Base-by-base conservation (phyloP, 2,888 invertebrate species). In the Cerastoderma edule region DNA sequence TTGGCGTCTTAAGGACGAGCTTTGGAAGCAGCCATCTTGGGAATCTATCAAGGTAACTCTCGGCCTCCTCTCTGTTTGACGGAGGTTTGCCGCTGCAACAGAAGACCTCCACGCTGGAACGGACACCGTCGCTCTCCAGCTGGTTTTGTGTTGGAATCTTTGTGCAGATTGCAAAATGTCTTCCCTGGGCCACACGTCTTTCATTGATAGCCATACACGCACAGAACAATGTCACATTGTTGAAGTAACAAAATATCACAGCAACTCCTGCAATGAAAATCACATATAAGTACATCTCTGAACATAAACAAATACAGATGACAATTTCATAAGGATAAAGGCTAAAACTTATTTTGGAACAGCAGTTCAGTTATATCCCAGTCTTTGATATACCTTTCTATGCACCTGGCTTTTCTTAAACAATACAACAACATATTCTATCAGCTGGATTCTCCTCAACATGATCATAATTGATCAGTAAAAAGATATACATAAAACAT, bases 151-250 rank as follows among this genome's bases (percentile, higher is more conserved):
- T 39, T 53, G 57, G 66, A 10, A 74, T 44, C 24, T 32, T 39
- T 19, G 46, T 53, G 30, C 76, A 76, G 0, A 68, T 50, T 13
- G 39, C 46, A 30, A 46, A 72, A 33, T 77, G 77, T 13, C 75
- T 50, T 19, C 63, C 69, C 13, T 64, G 32, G 13, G 4, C 95
- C 92, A 98, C 72, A n/a, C 83, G 74, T n/a, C 63, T 54, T 27
- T 78, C 81, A 32, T 82, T 73, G 10, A 84, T 70, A 1, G 78
- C 72, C 32, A 85, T 60, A 39, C 80, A 80, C 13, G 79, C 83
- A n/a, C 73, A 69, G 57, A 86, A 85, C 39, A 86, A 74, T 10
- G 85, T 85, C 3, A 84, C 48, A 48, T 84, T 79, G 71, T 83
- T 83, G 39, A 86, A 53, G 66, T 85, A 83, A 53, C 83, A 84